phyloP scores from a whole-genome alignment of 2,888 invertebrate species.

The Drosophila sordidapex region DNA sequence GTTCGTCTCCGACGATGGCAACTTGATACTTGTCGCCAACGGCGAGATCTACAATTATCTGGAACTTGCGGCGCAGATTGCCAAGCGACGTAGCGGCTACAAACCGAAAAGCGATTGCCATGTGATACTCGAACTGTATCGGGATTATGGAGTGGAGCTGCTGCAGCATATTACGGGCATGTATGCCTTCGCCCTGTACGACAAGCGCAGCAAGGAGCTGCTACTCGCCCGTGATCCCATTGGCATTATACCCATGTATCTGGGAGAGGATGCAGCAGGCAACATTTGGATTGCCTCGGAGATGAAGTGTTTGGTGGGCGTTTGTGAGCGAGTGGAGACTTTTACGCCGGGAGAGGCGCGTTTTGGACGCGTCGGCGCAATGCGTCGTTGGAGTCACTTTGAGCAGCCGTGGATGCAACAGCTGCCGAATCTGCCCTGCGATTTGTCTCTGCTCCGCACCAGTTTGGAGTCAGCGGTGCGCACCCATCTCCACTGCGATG shows the following conservation, averaged over 20 bases:
- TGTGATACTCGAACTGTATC: slow-evolving; percentile 83
- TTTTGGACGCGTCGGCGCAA: slow-evolving; percentile 73
- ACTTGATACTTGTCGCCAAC: slow-evolving; percentile 82
- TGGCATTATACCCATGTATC: slow-evolving; percentile 85
- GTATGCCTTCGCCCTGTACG: slow-evolving; percentile 84
- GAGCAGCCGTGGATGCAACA: slow-evolving; percentile 76
- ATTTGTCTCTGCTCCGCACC: slow-evolving; percentile 74
- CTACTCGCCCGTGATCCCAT: slow-evolving; percentile 84
- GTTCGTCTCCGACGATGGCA: slow-evolving; percentile 76
- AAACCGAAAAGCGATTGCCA: slow-evolving; percentile 84
- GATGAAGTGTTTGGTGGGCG: slow-evolving; percentile 83
- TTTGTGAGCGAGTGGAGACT: slow-evolving; percentile 77
- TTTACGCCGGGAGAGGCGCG: slow-evolving; percentile 83
- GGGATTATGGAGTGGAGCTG: slow-evolving; percentile 78
- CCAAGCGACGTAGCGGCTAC: slow-evolving; percentile 77
- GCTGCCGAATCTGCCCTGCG: slow-evolving; percentile 71
- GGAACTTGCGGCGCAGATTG: slow-evolving; percentile 80
- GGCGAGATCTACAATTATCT: slow-evolving; percentile 85
- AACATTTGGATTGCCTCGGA: slow-evolving; percentile 84
- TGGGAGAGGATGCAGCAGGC: slow-evolving; percentile 81
- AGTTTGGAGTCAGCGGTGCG: slow-evolving; percentile 83
- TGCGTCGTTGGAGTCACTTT: slow-evolving; percentile 75
- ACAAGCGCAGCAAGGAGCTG: slow-evolving; percentile 76
- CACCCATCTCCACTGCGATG: slow-evolving; percentile 84
- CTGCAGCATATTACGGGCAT: slow-evolving; percentile 83